Evolutionary conservation across 2,888 invertebrate genomes (phyloP), one percentile per base, ranked within the genome.

Genomic region (Rhaphigaster nebulosa): DNA sequence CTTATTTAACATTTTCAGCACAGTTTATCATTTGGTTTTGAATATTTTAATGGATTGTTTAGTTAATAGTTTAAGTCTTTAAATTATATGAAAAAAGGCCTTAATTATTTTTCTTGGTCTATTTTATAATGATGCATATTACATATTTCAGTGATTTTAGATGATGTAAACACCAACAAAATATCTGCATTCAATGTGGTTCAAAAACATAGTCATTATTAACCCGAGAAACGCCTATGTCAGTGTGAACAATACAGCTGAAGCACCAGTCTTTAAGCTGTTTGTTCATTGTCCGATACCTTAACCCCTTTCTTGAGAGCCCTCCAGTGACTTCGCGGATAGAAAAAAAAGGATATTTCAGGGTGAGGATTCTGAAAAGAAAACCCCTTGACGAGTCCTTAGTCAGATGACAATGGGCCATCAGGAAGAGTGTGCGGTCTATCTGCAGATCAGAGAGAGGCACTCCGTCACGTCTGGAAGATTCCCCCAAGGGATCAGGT

Each of bases 241-340:
- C 70, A 76, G 3, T 38, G 38, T 10, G 38, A 76, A 38, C 20
- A 65, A 65, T 60, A n/a, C n/a, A 76, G 70, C 70, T 76, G 34
- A 76, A 76, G 70, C 38, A 76, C 34, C 70, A 38, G 70, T 41
- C 84, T 84, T 45, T 45, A 84, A 45, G 84, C 84, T 84, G 84
- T 84, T 84, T 84, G 84, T n/a, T 50, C 84, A 84, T 84, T 84
- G 84, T 84, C 45, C 18, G 84, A 45, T 84, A 45, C 45, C 45
- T 15, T 50, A 50, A 84, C 84, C 84, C 45, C n/a, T 50, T 26
- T 84, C 45, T 15, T 12, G 12, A 41, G 84, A n/a, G 84, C 41
- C 1, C 45, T 41, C 45, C n/a, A 41, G 10, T n/a, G n/a, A 84
- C 41, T 50, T 45, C 1, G 13, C 3, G n/a, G n/a, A 45, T 8